phyloP scores from a whole-genome alignment of 2,113 vertebrate genomes.

The Theristicus caerulescens region DNA sequence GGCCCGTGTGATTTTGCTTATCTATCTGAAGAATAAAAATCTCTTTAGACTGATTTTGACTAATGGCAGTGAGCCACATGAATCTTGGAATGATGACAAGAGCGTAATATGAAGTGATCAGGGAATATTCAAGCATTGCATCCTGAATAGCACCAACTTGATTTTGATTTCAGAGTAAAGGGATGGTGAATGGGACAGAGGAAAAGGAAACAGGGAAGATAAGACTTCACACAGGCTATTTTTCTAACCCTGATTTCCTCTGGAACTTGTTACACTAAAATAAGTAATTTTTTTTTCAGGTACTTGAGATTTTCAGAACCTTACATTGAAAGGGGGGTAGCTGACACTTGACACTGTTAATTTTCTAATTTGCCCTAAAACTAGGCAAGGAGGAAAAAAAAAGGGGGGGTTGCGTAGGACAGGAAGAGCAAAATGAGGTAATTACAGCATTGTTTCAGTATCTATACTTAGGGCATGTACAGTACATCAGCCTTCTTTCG shows the following conservation, averaged over 20 bases:
- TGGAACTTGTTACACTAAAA: not conserved
- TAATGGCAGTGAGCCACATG: not conserved
- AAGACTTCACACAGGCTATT: not conserved
- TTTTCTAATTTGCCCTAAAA: not conserved
- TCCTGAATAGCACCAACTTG: not conserved
- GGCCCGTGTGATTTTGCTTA: not conserved
- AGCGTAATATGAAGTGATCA: not conserved
- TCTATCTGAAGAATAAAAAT: not conserved
- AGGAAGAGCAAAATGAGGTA: not conserved
- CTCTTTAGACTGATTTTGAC: not conserved
- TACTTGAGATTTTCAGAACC: not conserved
- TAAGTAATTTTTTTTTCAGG: not conserved
- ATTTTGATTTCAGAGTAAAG: not conserved
- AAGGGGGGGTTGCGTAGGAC: rapidly evolving
- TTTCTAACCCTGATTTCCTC: not conserved
- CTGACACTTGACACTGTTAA: not conserved
- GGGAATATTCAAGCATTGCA: not conserved
- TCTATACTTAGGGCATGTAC: not conserved
- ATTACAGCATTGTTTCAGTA: not conserved
- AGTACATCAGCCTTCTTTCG: not conserved
- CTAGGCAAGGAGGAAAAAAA: not conserved
- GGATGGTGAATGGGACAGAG: not conserved
- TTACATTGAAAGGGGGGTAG: not conserved
- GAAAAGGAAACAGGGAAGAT: not conserved
- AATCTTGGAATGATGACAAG: not conserved